Evolutionary conservation across 2,888 invertebrate genomes (phyloP), one percentile per base, ranked within the genome.

Genomic region (Amphipyra tragopoginis): DNA sequence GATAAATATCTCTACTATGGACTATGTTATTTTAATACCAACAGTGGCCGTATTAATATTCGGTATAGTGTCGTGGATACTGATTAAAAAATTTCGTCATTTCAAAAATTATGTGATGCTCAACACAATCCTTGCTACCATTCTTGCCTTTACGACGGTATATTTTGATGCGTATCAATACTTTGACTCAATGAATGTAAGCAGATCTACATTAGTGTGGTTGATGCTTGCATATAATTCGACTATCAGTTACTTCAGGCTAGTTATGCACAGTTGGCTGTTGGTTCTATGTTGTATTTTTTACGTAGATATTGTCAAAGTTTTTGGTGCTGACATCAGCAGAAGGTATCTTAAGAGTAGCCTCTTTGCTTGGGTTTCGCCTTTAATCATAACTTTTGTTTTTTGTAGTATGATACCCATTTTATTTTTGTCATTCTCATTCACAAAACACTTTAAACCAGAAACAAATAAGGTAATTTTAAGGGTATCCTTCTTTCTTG

Each of bases 281-380:
- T n/a, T 38, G 14, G 50, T 57, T 10, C 29, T 57, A 14, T 57
- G 57, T 39, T 57, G 50, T 38, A 38, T 50, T 38, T 57, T 57
- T 38, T 57, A 57, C 26, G 29, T 50, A 14, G 57, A 50, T n/a
- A 57, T 57, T 33, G 57, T 57, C 0, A 57, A 50, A 15, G 57
- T 57, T 2, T 57, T 57, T 44, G 6, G 11, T 15, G 38, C 43
- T 6, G 15, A 50, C 38, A 29, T 57, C 14, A 50, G n/a, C n/a
- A 57, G 57, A 29, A 36, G 50, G 38, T 57, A 50, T 44, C 50
- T 50, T 9, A 57, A 57, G 9, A 50, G 50, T 29, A 9, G 29
- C 29, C 11, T 57, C 13, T 57, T 50, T 38, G 29, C 57, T 11
- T 57, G 57, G 57, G 50, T 38, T 2, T 14, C 7, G 3, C 50